Conservation (phyloP, 92 coral and sea anemone species). For the Umimayanthus kanabou region DNA sequence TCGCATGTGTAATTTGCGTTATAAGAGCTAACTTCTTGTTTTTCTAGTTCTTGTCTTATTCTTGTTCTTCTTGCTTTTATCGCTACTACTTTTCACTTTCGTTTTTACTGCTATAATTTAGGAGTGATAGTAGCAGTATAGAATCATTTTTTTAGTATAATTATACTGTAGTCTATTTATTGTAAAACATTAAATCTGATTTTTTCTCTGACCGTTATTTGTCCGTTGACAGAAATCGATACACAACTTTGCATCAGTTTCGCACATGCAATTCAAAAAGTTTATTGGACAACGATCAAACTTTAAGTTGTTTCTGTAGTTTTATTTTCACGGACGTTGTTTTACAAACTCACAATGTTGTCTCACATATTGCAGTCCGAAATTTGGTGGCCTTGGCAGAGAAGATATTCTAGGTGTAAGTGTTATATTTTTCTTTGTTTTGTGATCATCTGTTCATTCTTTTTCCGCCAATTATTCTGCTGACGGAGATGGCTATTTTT, state of each 20-base stretch:
- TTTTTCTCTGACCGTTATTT: too few species aligned
- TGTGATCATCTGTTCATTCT: not conserved
- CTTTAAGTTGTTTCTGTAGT: too few species aligned
- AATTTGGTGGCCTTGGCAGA: slow-evolving; percentile 94
- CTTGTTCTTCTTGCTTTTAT: not conserved
- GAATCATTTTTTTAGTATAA: too few species aligned
- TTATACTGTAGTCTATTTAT: too few species aligned
- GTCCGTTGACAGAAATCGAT: not conserved
- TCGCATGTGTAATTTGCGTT: not conserved
- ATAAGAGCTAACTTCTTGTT: not conserved
- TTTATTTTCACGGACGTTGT: too few species aligned
- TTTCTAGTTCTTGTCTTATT: too few species aligned
- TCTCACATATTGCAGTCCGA: slow-evolving; percentile 62
- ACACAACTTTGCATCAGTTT: not conserved
- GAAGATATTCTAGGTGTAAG: slow-evolving; percentile 87
- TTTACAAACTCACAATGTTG: not conserved
- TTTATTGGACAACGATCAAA: not conserved
- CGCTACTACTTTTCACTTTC: not conserved
- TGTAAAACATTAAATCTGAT: too few species aligned
- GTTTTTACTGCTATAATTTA: too few species aligned
- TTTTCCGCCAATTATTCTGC: not conserved
- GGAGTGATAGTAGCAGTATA: too few species aligned
- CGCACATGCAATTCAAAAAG: not conserved
- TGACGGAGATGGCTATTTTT: too few species aligned
- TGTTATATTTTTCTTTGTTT: not conserved